Percentiles rank a stretch among this genome's conserved stretches.
phyloP scores from a whole-genome alignment of 2,888 invertebrate species.

The Cryptus armator region DNA sequence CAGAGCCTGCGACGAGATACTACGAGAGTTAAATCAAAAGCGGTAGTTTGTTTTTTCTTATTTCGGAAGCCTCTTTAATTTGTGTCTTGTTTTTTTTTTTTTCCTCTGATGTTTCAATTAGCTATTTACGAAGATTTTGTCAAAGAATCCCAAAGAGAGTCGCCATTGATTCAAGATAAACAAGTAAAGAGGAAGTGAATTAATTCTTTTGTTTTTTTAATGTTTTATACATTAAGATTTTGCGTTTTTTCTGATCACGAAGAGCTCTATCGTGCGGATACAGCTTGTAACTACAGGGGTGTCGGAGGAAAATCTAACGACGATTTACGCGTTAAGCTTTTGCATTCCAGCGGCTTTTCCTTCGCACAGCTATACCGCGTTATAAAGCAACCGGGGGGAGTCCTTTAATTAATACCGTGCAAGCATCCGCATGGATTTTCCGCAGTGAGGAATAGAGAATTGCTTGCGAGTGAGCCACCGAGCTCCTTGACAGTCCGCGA shows the following conservation, averaged over 20 bases:
- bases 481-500: constrained; percentile 54
- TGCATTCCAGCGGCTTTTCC: background rate
- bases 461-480: constrained; percentile 33
- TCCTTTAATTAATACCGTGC: constrained; percentile 66
- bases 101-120: background rate
- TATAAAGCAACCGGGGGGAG: constrained; percentile 36
- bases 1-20: constrained; percentile 63
- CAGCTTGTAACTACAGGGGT: background rate
- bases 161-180: background rate
- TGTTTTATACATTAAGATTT: background rate
- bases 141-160: too few species aligned
- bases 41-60: background rate
- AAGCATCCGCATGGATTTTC: constrained; percentile 58
- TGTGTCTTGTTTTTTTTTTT: background rate
- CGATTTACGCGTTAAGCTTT: background rate
- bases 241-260: background rate
- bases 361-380: background rate
- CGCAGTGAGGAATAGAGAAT: constrained; percentile 39
- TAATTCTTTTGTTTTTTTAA: background rate
- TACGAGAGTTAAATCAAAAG: constrained; percentile 28
- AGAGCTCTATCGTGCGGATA: background rate
- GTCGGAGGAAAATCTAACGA: background rate
- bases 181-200: background rate
- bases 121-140: too few species aligned
- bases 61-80: background rate